Conservation (phyloP, 2,113 vertebrate species). For the Laterallus jamaicensis region DNA sequence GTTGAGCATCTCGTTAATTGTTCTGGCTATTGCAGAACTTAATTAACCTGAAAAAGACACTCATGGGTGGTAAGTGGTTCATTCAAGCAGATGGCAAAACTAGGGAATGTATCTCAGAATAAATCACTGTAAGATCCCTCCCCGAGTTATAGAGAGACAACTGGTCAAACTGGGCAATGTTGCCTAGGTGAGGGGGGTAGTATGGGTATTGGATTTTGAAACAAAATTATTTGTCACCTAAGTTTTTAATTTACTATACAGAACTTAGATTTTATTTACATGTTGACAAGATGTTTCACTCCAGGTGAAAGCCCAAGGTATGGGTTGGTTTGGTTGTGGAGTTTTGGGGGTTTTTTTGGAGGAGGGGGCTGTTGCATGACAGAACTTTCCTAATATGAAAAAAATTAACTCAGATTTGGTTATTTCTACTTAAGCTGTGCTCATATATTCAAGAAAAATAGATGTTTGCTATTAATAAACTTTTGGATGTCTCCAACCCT, state of each 20-base stretch:
- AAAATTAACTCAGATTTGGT: neutral
- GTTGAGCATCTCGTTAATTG: neutral
- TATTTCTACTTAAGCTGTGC: neutral
- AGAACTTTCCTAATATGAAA: neutral
- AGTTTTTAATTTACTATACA: neutral
- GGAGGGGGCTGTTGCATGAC: neutral
- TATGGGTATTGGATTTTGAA: neutral
- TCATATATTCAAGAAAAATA: neutral
- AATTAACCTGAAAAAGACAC: neutral
- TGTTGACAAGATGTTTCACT: neutral
- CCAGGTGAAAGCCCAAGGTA: neutral
- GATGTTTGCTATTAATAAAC: neutral
- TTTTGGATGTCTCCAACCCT: neutral
- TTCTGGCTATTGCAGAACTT: neutral
- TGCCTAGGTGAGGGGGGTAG: neutral
- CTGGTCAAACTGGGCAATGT: neutral
- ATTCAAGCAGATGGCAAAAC: neutral
- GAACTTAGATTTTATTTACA: neutral
- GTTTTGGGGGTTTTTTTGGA: too few relatives aligned
- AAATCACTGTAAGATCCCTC: neutral
- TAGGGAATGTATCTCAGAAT: neutral
- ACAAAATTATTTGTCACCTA: neutral
- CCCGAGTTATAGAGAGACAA: neutral
- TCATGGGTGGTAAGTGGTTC: neutral
- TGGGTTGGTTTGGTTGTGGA: neutral